Evolutionary conservation across 2,888 invertebrate genomes (phyloP).

Genomic region (Campoplex capitator): DNA sequence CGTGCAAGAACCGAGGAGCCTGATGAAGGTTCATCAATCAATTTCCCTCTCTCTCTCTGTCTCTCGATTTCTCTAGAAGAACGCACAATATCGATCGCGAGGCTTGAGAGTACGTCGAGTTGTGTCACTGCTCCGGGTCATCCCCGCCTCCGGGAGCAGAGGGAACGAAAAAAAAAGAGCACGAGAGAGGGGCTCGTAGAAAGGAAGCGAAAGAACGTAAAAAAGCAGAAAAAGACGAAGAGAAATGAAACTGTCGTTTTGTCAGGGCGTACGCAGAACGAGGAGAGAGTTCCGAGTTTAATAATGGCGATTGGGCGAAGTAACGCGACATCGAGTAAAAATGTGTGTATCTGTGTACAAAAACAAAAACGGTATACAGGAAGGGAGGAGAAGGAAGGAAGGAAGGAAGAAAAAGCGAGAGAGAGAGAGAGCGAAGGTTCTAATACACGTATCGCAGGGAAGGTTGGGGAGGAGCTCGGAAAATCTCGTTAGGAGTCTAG

Average conservation of each 20-base stretch:
- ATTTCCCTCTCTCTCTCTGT: background rate
- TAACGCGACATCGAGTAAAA: conserved; percentile 43
- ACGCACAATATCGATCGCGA: conserved; percentile 51
- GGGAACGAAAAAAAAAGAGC: background rate
- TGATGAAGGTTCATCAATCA: conserved; percentile 1
- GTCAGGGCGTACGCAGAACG: conserved; percentile 42
- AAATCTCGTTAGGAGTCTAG: conserved; percentile 66
- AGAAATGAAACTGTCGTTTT: conserved; percentile 52
- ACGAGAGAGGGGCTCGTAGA: background rate
- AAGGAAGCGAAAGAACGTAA: conserved; percentile 4
- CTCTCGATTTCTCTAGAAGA: background rate
- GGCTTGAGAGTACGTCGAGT: background rate
- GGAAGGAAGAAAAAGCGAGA: too few relatives aligned
- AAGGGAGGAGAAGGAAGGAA: conserved; percentile 36
- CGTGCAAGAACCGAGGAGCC: background rate
- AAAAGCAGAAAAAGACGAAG: background rate
- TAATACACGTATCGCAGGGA: conserved; percentile 18
- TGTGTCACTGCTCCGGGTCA: conserved; percentile 46
- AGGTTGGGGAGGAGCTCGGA: conserved; percentile 37
- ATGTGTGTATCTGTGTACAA: conserved; percentile 47
- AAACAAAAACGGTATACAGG: conserved; percentile 11
- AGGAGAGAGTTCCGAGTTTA: conserved; percentile 36
- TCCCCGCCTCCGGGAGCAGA: background rate
- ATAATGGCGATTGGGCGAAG: conserved; percentile 64
- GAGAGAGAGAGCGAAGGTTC: background rate